Evolutionary conservation across 2,888 invertebrate genomes (phyloP).

Genomic region (Galeruca laticollis): DNA sequence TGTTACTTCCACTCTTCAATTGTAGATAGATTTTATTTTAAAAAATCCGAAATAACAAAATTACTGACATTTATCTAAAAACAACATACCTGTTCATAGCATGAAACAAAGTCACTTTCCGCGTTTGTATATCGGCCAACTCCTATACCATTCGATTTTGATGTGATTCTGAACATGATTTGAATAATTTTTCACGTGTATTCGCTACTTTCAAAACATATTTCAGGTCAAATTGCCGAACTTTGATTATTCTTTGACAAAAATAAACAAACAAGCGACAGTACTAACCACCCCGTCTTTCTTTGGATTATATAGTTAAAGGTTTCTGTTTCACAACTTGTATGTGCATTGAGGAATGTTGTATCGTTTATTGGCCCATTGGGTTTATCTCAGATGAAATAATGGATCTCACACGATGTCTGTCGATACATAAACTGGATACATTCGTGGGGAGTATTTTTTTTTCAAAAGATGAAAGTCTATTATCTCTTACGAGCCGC

Average conservation of each 20-base stretch:
- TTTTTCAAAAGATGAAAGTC: neutral
- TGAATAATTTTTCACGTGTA: no score
- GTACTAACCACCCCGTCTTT: conserved; percentile 54
- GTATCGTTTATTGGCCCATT: conserved; percentile 58
- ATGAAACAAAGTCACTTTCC: no score
- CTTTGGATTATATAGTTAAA: conserved; percentile 36
- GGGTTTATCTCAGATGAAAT: conserved; percentile 56
- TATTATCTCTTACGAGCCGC: conserved; percentile 15
- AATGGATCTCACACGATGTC: conserved; percentile 52
- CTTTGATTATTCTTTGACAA: neutral
- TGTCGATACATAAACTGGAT: neutral
- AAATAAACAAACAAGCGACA: conserved; percentile 13
- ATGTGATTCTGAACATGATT: no score
- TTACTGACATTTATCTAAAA: no score
- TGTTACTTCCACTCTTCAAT: no score
- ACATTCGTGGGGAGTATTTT: conserved; percentile 26
- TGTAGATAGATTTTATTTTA: no score
- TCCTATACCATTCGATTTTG: no score
- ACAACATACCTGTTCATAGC: no score
- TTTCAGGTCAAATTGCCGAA: no score
- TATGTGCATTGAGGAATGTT: conserved; percentile 53
- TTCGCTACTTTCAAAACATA: no score
- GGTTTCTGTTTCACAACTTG: conserved; percentile 43
- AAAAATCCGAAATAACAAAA: no score
- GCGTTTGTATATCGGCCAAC: no score